A percentile compares a stretch with the other conserved stretches of the same genome.
These are phyloP conservation scores for Melanaphis sacchari DNA, from an alignment of 1,140 invertebrate species.

Conservation along the genomic window DNA sequence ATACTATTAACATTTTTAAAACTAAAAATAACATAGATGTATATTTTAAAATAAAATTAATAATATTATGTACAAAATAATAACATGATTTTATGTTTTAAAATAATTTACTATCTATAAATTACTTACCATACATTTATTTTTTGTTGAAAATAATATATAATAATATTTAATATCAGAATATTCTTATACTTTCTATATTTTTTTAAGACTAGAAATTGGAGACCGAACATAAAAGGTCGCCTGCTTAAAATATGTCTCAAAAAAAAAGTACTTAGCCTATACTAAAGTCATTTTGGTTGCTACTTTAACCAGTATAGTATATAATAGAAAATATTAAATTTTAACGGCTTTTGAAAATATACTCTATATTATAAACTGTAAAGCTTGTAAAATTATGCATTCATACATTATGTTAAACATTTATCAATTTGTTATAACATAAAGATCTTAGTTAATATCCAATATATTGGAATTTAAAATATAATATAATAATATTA, in stretches of 20 bases:
- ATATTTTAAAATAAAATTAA: too few relatives aligned
- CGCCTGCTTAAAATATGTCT: neutral
- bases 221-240: neutral
- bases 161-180: neutral
- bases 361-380: neutral
- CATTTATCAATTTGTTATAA: neutral
- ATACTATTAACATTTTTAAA: neutral
- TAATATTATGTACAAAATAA: neutral
- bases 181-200: neutral
- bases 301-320: neutral
- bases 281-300: neutral
- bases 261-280: neutral
- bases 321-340: neutral
- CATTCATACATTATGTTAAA: neutral
- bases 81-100: neutral
- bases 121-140: neutral
- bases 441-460: neutral
- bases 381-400: neutral
- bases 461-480: neutral
- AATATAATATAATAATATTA: neutral
- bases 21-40: neutral
- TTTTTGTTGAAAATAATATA: neutral
- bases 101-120: neutral
- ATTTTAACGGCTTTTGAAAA: neutral
- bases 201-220: neutral